These are phyloP conservation scores for Cynopterus brachyotis DNA, from an alignment of 2,113 vertebrate species.

Conservation along the genomic window DNA sequence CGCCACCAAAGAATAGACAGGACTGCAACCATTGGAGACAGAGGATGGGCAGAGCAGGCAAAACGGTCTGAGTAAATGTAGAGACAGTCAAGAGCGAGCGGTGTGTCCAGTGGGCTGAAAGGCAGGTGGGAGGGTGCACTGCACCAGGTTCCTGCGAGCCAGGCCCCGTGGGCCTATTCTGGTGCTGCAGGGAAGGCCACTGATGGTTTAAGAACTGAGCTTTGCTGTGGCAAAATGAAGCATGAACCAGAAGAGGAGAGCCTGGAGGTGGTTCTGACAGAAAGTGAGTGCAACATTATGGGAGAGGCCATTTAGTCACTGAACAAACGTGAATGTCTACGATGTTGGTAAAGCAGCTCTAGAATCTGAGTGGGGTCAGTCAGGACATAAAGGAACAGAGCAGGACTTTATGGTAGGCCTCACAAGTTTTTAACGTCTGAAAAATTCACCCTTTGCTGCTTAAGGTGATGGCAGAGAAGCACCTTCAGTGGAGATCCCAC, in stretches of 20 bases:
- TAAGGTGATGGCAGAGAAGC: neutral
- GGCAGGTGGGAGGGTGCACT: rapidly evolving
- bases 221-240: neutral
- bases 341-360: neutral
- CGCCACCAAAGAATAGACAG: neutral
- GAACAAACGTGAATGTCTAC: neutral
- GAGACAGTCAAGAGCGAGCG: neutral
- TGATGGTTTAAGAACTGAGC: neutral
- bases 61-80: neutral
- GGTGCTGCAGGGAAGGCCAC: neutral
- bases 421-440: neutral
- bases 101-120: neutral
- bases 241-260: neutral
- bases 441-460: neutral
- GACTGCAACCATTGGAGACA: neutral
- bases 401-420: neutral
- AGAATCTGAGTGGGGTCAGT: neutral
- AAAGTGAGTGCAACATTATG: neutral
- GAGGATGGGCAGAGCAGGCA: too few relatives aligned
- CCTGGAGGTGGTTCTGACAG: neutral
- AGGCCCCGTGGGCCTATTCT: neutral
- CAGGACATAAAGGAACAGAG: neutral
- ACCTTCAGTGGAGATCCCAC: neutral
- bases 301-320: neutral
- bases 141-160: neutral